phyloP scores from a whole-genome alignment of 2,888 invertebrate species.

The Tyria jacobaeae region DNA sequence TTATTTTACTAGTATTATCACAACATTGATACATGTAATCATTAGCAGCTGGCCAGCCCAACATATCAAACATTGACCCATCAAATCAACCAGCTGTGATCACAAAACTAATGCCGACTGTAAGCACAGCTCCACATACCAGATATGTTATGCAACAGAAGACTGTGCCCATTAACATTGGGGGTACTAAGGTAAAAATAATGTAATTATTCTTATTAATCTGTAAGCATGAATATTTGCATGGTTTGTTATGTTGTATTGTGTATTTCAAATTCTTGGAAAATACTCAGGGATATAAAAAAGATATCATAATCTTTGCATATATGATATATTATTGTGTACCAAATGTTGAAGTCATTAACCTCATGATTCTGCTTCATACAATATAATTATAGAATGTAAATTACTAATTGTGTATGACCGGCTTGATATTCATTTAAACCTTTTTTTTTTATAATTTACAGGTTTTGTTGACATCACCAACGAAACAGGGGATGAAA shows the following conservation, averaged over 20 bases:
- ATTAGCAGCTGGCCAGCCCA: conserved; percentile 50
- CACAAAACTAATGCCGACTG: conserved; percentile 62
- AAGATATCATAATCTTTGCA: no score
- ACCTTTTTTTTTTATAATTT: conserved; percentile 12
- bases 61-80: conserved; percentile 35
- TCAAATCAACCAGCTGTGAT: conserved; percentile 60
- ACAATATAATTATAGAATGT: no score
- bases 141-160: conserved; percentile 75
- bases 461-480: conserved; percentile 77
- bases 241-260: no score
- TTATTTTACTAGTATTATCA: no score
- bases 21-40: not conserved
- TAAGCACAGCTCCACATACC: conserved; percentile 43
- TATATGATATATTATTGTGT: no score
- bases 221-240: no score
- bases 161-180: conserved; percentile 66
- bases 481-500: conserved; percentile 75
- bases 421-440: not conserved
- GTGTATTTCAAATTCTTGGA: no score
- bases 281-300: no score
- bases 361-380: no score
- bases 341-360: no score
- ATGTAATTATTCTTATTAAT: no score
- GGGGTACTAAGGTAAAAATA: conserved; percentile 54
- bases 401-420: not conserved